These are phyloP conservation scores for Pagrus major DNA, from an alignment of 2,113 vertebrate species.

Conservation along the genomic window DNA sequence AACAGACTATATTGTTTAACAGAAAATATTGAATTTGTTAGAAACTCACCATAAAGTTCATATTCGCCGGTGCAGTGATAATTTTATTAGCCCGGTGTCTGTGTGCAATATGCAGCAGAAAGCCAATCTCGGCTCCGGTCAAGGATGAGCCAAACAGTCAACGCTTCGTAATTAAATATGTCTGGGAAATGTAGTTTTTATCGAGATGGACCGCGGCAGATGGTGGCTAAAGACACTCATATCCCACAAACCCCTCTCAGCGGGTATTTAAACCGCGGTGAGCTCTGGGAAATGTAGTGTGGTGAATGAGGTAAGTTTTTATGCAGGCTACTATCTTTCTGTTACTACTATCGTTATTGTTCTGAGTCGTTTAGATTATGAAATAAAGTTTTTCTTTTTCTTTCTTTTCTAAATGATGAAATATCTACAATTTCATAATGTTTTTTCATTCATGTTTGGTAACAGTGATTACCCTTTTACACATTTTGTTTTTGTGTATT, in stretches of 20 bases:
- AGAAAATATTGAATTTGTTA: not conserved
- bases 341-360: not conserved
- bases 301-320: no score
- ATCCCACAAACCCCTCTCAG: constrained; percentile 67
- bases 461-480: not conserved
- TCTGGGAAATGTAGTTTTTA: constrained; percentile 77
- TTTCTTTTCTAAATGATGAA: no score
- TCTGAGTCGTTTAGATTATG: not conserved
- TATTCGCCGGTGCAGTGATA: constrained; percentile 32
- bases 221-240: not conserved
- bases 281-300: constrained; percentile 69
- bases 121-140: constrained; percentile 52
- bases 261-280: constrained; percentile 52
- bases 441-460: not conserved
- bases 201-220: accelerated
- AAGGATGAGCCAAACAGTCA: constrained; percentile 51
- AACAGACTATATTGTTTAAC: not conserved
- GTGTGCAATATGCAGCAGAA: constrained; percentile 52
- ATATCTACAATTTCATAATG: not conserved
- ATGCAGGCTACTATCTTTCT: not conserved
- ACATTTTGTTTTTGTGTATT: not conserved
- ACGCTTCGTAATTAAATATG: not conserved
- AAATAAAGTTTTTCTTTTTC: no score
- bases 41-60: constrained; percentile 59
- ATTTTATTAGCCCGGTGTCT: constrained; percentile 48